Evolutionary conservation across 2,797 vertebrate species (phyloP).

Genomic region (Phalanger gymnotis): DNA sequence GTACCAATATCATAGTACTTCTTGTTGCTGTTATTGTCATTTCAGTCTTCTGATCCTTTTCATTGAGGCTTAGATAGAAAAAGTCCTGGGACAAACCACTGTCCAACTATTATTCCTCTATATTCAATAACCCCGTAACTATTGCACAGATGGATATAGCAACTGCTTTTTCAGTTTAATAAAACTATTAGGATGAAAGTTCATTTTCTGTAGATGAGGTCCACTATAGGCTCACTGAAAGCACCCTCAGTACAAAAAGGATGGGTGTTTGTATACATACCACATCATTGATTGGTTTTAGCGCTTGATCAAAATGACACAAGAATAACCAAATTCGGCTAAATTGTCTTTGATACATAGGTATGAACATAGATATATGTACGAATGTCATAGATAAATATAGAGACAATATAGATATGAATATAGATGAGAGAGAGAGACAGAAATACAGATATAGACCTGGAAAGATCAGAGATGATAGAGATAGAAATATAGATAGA

Average conservation of each 20-base stretch:
- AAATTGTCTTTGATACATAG: background rate
- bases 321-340: background rate
- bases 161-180: background rate
- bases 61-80: background rate
- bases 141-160: background rate
- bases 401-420: background rate
- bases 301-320: background rate
- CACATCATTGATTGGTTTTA: background rate
- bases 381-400: background rate
- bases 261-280: too few relatives aligned
- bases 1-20: background rate
- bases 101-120: background rate
- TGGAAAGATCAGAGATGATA: background rate
- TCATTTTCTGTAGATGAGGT: background rate
- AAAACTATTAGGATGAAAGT: background rate
- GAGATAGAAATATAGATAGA: background rate
- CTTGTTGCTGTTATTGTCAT: background rate
- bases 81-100: background rate
- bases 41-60: background rate
- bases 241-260: background rate
- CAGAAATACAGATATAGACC: background rate
- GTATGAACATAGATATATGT: background rate
- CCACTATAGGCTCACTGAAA: background rate
- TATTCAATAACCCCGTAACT: background rate
- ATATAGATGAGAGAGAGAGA: background rate